Evolutionary conservation across 2,113 vertebrate species (phyloP).

Genomic region (Rostratula benghalensis): DNA sequence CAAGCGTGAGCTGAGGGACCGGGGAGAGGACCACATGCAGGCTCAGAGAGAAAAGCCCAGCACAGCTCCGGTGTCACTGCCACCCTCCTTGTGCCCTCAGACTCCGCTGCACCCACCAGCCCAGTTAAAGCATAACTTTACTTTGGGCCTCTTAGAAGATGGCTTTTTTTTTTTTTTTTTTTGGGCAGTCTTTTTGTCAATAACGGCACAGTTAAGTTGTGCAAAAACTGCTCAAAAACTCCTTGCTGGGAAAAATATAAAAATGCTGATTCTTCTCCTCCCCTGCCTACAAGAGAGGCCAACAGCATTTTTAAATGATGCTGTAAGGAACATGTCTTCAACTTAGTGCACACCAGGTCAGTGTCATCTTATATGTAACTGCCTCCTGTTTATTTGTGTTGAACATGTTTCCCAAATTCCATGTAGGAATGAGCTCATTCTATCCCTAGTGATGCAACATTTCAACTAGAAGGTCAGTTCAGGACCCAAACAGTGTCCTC

Average conservation of each 20-base stretch:
- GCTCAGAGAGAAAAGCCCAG: not conserved
- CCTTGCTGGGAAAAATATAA: not conserved
- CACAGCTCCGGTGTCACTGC: not conserved
- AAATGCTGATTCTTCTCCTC: not conserved
- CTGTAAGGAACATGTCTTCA: not conserved
- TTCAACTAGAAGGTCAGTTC: not conserved
- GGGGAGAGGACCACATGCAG: fast-evolving
- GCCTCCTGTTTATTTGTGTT: not conserved
- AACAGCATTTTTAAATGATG: not conserved
- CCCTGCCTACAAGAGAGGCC: not conserved
- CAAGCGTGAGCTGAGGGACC: fast-evolving
- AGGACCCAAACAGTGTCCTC: not conserved
- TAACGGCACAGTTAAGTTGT: not conserved
- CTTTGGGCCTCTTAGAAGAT: not conserved
- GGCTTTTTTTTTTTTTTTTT: not conserved
- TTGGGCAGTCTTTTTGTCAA: not conserved
- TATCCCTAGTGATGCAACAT: not conserved
- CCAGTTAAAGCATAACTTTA: not conserved
- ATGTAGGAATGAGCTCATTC: not conserved
- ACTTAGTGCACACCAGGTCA: not conserved
- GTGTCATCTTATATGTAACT: not conserved
- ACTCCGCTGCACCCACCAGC: fast-evolving
- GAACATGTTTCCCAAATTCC: not conserved
- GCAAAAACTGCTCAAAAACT: not conserved
- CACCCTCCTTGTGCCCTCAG: fast-evolving